A percentile compares a stretch with the other conserved stretches of the same genome.
Evolutionary conservation across 1,140 invertebrate genomes (phyloP).

Genomic region (Calliphora vicina): DNA sequence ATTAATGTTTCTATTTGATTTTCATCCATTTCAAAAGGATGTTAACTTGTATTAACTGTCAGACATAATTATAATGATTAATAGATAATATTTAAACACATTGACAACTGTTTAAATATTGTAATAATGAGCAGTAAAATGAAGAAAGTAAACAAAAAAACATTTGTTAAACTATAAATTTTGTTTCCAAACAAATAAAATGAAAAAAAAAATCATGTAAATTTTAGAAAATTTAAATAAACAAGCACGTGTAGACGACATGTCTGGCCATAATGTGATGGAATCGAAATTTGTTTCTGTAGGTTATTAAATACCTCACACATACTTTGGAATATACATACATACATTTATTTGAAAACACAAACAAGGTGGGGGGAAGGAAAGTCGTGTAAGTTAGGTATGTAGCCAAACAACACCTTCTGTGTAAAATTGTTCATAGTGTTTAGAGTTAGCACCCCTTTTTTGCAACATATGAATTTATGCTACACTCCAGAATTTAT

Average conservation of each 20-base stretch:
- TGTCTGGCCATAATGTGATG: neutral
- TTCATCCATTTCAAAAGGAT: neutral
- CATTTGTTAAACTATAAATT: neutral
- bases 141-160: neutral
- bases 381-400: no score
- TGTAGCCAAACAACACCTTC: no score
- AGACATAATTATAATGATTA: neutral
- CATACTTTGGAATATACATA: no score
- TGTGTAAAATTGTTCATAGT: no score
- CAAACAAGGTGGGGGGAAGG: no score
- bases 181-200: neutral
- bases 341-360: no score
- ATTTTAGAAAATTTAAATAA: neutral
- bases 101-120: neutral
- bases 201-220: neutral
- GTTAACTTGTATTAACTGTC: neutral
- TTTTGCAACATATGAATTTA: no score
- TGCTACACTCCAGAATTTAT: no score
- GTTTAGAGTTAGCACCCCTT: no score
- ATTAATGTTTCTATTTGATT: no score
- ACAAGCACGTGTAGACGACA: neutral
- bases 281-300: no score
- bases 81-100: neutral
- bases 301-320: no score
- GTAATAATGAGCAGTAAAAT: neutral